Conservation (phyloP, 1,140 invertebrate genomes). For the Achatina immaculata region DNA sequence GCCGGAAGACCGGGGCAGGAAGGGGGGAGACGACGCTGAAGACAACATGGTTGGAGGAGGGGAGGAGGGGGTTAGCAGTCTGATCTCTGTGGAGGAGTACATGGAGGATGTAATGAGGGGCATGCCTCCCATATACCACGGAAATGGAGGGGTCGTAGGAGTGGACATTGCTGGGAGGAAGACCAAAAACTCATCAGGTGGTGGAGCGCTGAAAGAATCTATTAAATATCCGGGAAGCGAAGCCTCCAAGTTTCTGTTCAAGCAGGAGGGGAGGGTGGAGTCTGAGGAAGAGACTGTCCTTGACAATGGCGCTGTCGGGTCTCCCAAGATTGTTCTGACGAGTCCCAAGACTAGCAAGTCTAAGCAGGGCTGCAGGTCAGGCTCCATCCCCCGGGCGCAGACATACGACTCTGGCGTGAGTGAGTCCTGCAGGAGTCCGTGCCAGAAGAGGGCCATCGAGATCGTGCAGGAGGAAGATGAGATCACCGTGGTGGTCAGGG, state of each 20-base stretch:
- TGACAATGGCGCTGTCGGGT: conserved; percentile 42
- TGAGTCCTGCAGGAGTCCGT: background rate
- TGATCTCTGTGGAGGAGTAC: conserved; percentile 15
- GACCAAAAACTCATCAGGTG: background rate
- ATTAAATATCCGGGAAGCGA: background rate
- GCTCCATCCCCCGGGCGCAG: background rate
- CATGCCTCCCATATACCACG: background rate
- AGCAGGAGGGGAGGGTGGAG: conserved; percentile 17
- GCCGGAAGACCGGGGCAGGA: background rate
- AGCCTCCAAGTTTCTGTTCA: background rate
- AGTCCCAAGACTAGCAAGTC: conserved; percentile 33
- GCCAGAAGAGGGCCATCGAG: conserved; percentile 41
- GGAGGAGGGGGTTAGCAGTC: background rate
- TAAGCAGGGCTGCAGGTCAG: background rate
- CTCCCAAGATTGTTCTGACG: conserved; percentile 47
- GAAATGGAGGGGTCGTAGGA: conserved; percentile 15
- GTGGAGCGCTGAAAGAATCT: background rate
- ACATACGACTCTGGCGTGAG: background rate
- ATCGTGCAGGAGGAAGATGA: conserved; percentile 53
- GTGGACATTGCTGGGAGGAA: conserved; percentile 13
- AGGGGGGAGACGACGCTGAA: background rate
- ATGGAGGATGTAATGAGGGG: background rate
- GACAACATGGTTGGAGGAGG: background rate
- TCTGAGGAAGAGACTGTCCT: conserved; percentile 43
- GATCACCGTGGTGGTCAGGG: conserved; percentile 50